Base-by-base conservation (phyloP, 1,140 invertebrate species). In the Neotoxoptera formosana region DNA sequence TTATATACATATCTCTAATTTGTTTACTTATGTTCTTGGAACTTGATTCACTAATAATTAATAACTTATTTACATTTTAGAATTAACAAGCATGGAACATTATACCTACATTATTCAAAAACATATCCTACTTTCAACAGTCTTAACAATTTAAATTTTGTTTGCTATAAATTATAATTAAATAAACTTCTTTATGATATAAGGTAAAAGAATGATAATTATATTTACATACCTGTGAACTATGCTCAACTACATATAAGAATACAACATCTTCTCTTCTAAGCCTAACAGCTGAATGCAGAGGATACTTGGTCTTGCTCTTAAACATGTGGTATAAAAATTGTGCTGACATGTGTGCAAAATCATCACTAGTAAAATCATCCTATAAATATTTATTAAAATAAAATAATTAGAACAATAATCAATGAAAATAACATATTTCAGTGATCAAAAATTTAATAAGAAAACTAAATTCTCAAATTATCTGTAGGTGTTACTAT, bases 221-320 rank as follows among this genome's bases (percentile, higher is more conserved):
- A 53, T 60, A 41, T 93, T 91, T 34, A 96, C 97, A 97, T 95
- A 99, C 98, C 96, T 97, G 97, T 45, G 97, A 96, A 95, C 97
- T 97, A 95, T 98, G 98, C 95, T 99, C 98, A 84, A 99, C 97
- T 51, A 99, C 96, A 95, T 98, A 99, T 25, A 99, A 96, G 95
- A 99, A 99, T 0, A 99, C 98, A 17, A 99, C 98, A 95, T 99
- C 99, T 95, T 99, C 98, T 41, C 99, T 95, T 95, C 97, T 95
- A 7, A 99, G 96, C 94, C 97, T 95, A 14, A 99, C 98, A 56
- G 98, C 98, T 36, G 97, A 97, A 95, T 99, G 98, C 17, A 99
- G 95, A 11, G 98, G 98, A 95, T 97, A 97, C 94, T 97, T 96
- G 8, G 98, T 98, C 95, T 99, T 99, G 90, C 96, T 96, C 95